Evolutionary conservation across 2,888 invertebrate species (phyloP), one percentile per base, ranked within the genome.

Genomic region (Lepidocyrtoides sp.): DNA sequence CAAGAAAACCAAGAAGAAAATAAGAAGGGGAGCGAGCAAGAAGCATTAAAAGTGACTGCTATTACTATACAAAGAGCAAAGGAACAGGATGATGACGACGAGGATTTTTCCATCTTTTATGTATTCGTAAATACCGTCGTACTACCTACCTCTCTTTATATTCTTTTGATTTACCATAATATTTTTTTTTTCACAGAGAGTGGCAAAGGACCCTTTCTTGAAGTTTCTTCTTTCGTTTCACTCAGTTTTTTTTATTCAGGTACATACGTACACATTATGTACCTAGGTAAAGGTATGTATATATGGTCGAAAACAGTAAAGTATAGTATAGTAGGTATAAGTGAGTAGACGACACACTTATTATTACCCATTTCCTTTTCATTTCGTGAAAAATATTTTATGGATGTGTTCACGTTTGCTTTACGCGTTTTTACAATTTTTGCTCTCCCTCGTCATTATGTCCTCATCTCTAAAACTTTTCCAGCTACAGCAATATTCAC

Each of bases 331-430:
- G 20, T 17, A 54, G 20, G 20, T 2, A 2, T 2, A 4, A 8
- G 12, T 12, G 14, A 8, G 7, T 5, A 48, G 8, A 48, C 48
- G 48, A 48, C 48, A 60, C 60, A 60, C 66, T 66, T 66, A 66
- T 72, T 66, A 66, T 66, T 66, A 20, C 72, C 72, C 44, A 72
- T 72, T 72, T 72, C 72, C 72, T 72, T 72, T 72, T 44, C 72
- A 44, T 10, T 63, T 63, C 14, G 63, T 63, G 36, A 72, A 72
- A 17, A 72, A n/a, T 72, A 72, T 72, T 72, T 72, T 72, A 72
- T 72, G 41, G 44, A 72, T 72, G 72, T 72, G 72, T 44, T 72
- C 72, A 72, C 72, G 41, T 72, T 72, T 72, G 20, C 36, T 72
- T 72, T 72, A 72, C 72, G 41, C 57, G 72, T 72, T 72, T 66